Evolutionary conservation across 2,113 vertebrate genomes (phyloP).

Genomic region (Columba livia): DNA sequence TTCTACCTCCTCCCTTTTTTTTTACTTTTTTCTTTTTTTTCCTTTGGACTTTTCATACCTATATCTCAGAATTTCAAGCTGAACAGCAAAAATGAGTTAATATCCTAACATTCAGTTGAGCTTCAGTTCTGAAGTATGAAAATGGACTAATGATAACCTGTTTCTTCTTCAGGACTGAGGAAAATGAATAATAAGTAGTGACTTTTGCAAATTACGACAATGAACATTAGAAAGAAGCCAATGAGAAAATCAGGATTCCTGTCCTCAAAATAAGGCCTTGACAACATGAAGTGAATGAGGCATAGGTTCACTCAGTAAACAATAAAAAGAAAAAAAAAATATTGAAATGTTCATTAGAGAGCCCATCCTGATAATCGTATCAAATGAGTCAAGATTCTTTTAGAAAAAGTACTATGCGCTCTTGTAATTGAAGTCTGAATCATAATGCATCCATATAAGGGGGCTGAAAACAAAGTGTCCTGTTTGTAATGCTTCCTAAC

Average conservation of each 20-base stretch:
- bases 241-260: not conserved
- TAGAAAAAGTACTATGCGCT: not conserved
- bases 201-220: not conserved
- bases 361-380: not conserved
- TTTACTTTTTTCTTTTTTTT: not conserved
- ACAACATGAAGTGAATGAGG: not conserved
- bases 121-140: not conserved
- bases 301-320: not conserved
- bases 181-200: not conserved
- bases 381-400: not conserved
- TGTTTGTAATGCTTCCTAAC: not conserved
- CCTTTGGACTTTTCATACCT: not conserved
- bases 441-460: not conserved
- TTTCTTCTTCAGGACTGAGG: not conserved
- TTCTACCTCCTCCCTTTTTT: not conserved
- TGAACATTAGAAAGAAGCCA: not conserved
- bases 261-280: not conserved
- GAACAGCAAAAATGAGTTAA: not conserved
- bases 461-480: not conserved
- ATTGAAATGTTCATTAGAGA: not conserved
- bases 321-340: not conserved
- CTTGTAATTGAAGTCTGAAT: not conserved
- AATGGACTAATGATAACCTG: not conserved
- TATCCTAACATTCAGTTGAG: not conserved
- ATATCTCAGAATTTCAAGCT: not conserved